Evolutionary conservation across 2,113 vertebrate species (phyloP), one percentile per base, ranked within the genome.

Genomic region (Peromyscus leucopus): DNA sequence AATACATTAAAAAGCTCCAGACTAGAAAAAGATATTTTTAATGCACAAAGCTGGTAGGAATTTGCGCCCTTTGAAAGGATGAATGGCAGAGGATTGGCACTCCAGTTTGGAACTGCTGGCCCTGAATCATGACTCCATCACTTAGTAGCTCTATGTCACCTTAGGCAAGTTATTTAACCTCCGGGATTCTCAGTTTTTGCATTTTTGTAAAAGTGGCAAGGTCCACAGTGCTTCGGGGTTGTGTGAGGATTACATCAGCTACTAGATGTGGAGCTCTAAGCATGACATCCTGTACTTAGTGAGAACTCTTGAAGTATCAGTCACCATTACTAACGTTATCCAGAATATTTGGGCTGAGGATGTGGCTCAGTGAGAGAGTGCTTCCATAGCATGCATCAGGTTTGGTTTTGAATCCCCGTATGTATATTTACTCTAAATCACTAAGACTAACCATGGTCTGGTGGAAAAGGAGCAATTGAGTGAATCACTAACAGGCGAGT

Each of bases 41-140:
- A 42, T 61, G n/a, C 22, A 55, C 61, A 78, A 89, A 86, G 71
- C 31, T 93, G 80, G 31, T 92, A 24, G 88, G 51, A n/a, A n/a
- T 93, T 89, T 96, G 13, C 13, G 71, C 51, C 13, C n/a, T 89
- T 91, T 82, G 72, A 91, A 96, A 65, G 39, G 84, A 51, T 83
- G 48, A 75, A 22, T 67, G 33, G 9, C 2, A 67, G 59, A 94
- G 89, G 82, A 72, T 11, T 92, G 48, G 36, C 15, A 63, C 9
- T 33, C 17, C 80, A 17, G 22, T 61, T 75, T 22, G 5, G 61
- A 36, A 91, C 71, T 83, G 28, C 55, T 83, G 74, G 22, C 39
- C 82, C 26, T 76, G 61, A 87, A 83, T 93, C 67, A 61, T 69
- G 39, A 78, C 10, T 79, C 51, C 12, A 13, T 31, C 10, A 67